Conservation (phyloP, 2,797 vertebrate species). For the Staurois parvus region DNA sequence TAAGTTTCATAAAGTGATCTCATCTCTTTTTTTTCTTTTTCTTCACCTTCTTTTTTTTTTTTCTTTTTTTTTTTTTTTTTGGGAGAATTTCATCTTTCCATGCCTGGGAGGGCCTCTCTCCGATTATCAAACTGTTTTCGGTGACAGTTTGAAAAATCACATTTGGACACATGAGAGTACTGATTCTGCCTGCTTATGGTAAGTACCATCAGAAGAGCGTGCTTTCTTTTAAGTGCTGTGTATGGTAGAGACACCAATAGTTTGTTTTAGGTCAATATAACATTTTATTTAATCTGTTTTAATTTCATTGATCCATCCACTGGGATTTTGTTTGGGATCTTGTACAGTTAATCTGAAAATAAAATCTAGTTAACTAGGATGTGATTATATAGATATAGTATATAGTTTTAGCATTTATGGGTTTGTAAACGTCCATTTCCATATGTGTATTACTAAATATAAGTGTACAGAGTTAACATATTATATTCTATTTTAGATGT, state of each 20-base stretch:
- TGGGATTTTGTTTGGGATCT: background rate
- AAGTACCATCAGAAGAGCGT: constrained; percentile 41
- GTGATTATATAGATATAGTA: too few relatives aligned
- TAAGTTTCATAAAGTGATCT: constrained; percentile 20
- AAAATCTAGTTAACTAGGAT: too few relatives aligned
- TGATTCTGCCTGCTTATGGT: constrained; percentile 38
- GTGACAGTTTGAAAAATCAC: constrained; percentile 46
- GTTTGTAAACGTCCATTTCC: too few relatives aligned
- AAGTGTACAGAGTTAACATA: too few relatives aligned
- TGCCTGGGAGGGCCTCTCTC: constrained; percentile 42
- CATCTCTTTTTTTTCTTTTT: background rate
- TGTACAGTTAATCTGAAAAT: too few relatives aligned
- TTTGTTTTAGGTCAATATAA: background rate
- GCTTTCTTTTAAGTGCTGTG: background rate
- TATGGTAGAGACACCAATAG: background rate
- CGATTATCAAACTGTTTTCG: constrained; percentile 15
- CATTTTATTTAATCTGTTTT: background rate
- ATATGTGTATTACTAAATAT: too few relatives aligned
- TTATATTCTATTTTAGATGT: too few relatives aligned
- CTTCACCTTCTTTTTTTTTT: background rate
- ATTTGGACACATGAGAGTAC: constrained; percentile 27
- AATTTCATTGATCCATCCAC: background rate
- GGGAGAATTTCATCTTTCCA: constrained; percentile 47
- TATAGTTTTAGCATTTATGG: too few relatives aligned
- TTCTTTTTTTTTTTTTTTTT: background rate